Conservation (phyloP, 2,113 vertebrate genomes). For the Lagopus leucura region DNA sequence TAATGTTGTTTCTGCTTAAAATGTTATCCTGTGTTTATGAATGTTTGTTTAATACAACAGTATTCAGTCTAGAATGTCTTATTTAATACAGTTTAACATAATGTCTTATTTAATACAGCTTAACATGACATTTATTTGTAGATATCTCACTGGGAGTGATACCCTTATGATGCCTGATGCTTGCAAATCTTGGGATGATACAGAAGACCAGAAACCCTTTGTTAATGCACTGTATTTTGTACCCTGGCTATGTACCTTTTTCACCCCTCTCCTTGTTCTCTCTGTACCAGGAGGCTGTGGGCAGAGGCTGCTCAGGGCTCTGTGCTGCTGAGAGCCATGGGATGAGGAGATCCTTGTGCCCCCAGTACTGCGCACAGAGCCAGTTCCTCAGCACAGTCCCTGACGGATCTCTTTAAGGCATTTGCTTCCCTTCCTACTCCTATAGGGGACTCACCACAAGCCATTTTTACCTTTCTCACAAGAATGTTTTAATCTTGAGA, state of each 20-base stretch:
- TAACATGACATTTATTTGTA: background rate
- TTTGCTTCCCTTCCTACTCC: conserved; percentile 13
- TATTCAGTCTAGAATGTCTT: background rate
- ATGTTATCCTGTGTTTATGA: background rate
- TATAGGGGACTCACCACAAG: conserved; percentile 22
- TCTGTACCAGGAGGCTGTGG: background rate
- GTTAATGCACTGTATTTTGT: background rate
- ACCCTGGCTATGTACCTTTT: background rate
- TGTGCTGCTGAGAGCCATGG: background rate
- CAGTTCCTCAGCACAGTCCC: background rate
- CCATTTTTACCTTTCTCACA: conserved; percentile 14
- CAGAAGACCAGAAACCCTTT: background rate
- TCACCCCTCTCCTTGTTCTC: background rate
- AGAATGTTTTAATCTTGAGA: conserved; percentile 51
- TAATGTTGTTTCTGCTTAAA: background rate
- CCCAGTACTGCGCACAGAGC: background rate
- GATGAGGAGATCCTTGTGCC: background rate
- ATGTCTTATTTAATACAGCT: background rate
- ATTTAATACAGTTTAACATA: background rate
- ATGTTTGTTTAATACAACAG: background rate
- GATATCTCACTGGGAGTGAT: background rate
- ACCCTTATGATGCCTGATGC: background rate
- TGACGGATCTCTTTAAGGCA: conserved; percentile 1
- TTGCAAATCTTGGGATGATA: background rate
- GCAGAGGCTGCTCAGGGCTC: background rate